Percentiles rank a stretch among this genome's conserved stretches.
phyloP scores from a whole-genome alignment of 1,140 invertebrate species.

The Drosophila melanica region DNA sequence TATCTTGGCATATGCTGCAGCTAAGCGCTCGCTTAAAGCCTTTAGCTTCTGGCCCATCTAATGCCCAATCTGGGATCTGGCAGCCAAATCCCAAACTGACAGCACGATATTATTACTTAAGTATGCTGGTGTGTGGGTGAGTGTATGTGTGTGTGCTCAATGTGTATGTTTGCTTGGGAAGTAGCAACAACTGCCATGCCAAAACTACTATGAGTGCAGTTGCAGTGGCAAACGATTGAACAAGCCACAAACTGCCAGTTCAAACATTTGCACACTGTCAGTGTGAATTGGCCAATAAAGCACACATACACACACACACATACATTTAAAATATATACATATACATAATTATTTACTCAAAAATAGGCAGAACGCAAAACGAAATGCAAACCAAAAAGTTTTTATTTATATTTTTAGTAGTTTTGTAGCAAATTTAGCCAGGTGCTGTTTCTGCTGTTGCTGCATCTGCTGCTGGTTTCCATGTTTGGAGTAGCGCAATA shows the following conservation, averaged over 20 bases:
- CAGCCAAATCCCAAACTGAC: slow-evolving; percentile 6
- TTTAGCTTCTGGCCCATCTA: not conserved
- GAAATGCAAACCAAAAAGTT: not conserved
- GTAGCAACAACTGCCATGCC: not conserved
- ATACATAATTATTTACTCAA: not conserved
- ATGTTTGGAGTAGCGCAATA: slow-evolving; percentile 2
- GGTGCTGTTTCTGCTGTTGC: not conserved
- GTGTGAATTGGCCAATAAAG: slow-evolving; percentile 9
- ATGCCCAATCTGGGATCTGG: slow-evolving; percentile 9
- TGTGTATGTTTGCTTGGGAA: not conserved
- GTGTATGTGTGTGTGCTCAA: not conserved
- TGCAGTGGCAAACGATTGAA: slow-evolving; percentile 34
- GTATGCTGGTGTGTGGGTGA: not conserved
- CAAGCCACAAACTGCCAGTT: slow-evolving; percentile 41
- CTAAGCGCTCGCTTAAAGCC: slow-evolving; percentile 4
- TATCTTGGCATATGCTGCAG: not conserved
- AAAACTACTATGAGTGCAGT: not conserved
- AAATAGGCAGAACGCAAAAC: not conserved
- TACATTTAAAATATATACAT: too few relatives aligned
- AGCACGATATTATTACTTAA: slow-evolving; percentile 8
- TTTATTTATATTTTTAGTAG: slow-evolving; percentile 3
- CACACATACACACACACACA: slow-evolving; percentile 5
- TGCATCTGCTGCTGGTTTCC: not conserved
- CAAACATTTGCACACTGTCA: slow-evolving; percentile 24
- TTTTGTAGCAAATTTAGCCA: slow-evolving; percentile 15